Evolutionary conservation across 2,113 vertebrate genomes (phyloP).

Genomic region (Octodon degus): DNA sequence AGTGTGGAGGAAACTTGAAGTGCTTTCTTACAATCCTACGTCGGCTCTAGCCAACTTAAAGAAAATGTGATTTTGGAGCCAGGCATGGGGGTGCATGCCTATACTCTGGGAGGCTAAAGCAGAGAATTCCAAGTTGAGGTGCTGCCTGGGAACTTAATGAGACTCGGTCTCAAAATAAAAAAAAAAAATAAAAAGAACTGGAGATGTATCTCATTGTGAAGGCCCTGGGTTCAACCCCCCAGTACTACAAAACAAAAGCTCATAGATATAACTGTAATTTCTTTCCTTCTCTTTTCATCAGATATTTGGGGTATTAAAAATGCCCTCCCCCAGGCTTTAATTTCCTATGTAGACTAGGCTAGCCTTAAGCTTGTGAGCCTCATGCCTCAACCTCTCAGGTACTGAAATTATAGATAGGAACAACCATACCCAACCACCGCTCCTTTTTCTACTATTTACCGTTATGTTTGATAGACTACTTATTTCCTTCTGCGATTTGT

Average conservation of each 20-base stretch:
- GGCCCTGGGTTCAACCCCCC: not conserved
- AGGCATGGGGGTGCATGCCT: not conserved
- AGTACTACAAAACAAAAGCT: not conserved
- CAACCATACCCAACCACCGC: not conserved
- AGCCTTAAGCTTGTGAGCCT: not conserved
- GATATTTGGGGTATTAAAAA: not conserved
- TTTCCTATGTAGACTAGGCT: not conserved
- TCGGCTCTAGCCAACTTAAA: not conserved
- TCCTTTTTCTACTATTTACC: not conserved
- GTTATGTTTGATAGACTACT: not conserved
- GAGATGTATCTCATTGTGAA: not conserved
- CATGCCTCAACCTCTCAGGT: not conserved
- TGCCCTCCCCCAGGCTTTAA: not conserved
- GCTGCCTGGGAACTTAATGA: not conserved
- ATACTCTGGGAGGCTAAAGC: not conserved
- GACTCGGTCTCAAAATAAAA: not conserved
- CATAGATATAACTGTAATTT: not conserved
- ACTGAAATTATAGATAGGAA: not conserved
- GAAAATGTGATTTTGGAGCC: not conserved
- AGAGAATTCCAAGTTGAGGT: not conserved
- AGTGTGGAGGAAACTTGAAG: not conserved
- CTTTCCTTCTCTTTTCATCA: not conserved
- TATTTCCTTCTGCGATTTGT: slow-evolving; percentile 48
- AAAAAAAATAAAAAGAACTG: not conserved
- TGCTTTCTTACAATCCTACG: not conserved